These are phyloP conservation scores for Reticulitermes speratus DNA, from an alignment of 1,140 invertebrate species.

Conservation along the genomic window DNA sequence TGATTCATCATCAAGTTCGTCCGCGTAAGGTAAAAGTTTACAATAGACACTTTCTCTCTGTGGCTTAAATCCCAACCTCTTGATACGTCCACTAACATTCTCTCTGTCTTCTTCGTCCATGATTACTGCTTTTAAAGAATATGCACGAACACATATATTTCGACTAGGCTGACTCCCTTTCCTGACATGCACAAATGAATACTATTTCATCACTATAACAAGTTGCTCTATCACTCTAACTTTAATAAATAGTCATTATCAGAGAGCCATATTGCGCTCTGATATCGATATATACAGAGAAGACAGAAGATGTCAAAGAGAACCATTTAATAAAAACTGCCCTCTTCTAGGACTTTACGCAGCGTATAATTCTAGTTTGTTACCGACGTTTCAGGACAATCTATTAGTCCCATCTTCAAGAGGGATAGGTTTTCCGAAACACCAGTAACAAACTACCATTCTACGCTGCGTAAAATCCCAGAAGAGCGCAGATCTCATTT, in stretches of 20 bases:
- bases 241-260: neutral
- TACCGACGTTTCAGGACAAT: too few relatives aligned
- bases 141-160: neutral
- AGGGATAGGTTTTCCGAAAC: too few relatives aligned
- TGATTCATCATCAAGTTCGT: constrained; percentile 64
- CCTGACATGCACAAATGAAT: neutral
- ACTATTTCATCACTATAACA: neutral
- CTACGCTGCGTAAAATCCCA: too few relatives aligned
- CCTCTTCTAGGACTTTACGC: too few relatives aligned
- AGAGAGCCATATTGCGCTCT: neutral
- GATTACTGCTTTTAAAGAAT: neutral
- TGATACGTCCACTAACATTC: constrained; percentile 20
- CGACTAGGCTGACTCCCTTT: neutral
- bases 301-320: too few relatives aligned
- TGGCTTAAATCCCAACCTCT: constrained; percentile 42
- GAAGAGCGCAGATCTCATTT: too few relatives aligned
- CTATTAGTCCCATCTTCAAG: too few relatives aligned
- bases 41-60: constrained; percentile 67
- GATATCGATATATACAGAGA: neutral
- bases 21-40: constrained; percentile 65
- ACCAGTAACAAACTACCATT: too few relatives aligned
- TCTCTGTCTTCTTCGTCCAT: constrained; percentile 28
- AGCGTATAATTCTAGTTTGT: too few relatives aligned
- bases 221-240: neutral
- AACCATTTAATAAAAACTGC: too few relatives aligned